These are phyloP conservation scores for Micrasema minimum DNA, from an alignment of 1,140 invertebrate species.

Conservation along the genomic window DNA sequence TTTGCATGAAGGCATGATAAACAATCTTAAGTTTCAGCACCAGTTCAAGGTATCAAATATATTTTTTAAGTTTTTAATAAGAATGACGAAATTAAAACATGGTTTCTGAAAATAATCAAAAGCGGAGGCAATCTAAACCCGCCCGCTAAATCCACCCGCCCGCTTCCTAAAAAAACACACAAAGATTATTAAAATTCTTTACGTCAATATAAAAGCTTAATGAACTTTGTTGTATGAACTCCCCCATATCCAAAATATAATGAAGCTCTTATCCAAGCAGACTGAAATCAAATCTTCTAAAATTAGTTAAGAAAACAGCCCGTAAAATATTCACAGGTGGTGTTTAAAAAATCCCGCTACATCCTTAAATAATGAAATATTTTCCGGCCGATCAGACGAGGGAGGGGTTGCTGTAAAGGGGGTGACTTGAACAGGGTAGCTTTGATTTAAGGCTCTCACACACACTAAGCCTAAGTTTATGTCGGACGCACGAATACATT, in stretches of 20 bases:
- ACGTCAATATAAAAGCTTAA: not conserved
- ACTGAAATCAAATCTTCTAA: conserved; percentile 18
- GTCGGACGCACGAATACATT: conserved; percentile 45
- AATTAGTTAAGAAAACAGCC: conserved; percentile 14
- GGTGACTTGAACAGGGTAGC: not conserved
- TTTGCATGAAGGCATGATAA: no score
- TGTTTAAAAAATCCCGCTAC: conserved; percentile 27
- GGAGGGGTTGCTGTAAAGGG: conserved; percentile 12
- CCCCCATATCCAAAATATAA: not conserved
- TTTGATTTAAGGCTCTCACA: conserved; percentile 50
- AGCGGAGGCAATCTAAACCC: not conserved
- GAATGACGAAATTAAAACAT: not conserved
- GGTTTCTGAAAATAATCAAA: not conserved
- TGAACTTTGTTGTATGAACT: not conserved
- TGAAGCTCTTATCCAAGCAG: conserved; percentile 9
- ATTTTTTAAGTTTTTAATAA: not conserved
- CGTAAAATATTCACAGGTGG: conserved; percentile 30
- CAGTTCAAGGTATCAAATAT: no score
- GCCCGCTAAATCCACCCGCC: not conserved
- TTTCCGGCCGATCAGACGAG: conserved; percentile 22
- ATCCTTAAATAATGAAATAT: conserved; percentile 51
- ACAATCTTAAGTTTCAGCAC: no score
- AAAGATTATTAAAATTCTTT: not conserved
- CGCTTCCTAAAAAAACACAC: not conserved
- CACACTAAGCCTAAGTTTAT: conserved; percentile 47